phyloP scores from a whole-genome alignment of 35 echinoderm and acorn worm genomes.

The Stichopus chloronotus region DNA sequence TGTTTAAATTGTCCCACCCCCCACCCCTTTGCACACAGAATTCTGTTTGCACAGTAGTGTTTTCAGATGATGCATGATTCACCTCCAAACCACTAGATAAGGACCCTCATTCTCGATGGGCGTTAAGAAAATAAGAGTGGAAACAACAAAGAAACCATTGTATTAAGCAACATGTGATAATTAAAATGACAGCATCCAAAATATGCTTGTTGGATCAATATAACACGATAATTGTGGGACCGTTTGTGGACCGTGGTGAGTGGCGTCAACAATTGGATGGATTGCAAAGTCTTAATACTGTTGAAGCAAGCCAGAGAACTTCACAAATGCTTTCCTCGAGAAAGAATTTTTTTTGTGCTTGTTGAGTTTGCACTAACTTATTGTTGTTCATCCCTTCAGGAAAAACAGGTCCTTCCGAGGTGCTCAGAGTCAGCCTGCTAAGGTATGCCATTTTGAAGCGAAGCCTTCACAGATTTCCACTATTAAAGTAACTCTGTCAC shows the following conservation, averaged over 20 bases:
- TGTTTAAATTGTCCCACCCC: no score
- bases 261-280: not conserved
- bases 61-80: no score
- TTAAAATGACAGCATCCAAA: not conserved
- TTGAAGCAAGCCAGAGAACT: not conserved
- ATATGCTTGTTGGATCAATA: no score
- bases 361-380: not conserved
- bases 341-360: not conserved
- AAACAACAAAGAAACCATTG: no score
- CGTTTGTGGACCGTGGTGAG: no score
- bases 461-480: not conserved
- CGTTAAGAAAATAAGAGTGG: no score
- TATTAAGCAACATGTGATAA: not conserved
- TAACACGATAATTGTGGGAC: no score
- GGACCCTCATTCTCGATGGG: no score
- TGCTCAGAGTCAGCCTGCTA: constrained; percentile 74
- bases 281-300: not conserved
- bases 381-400: constrained; percentile 20
- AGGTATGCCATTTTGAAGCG: constrained; percentile 43
- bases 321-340: not conserved
- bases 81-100: no score
- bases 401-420: constrained; percentile 88
- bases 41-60: no score
- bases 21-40: no score
- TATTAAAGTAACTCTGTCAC: no score